Conservation (phyloP, 2,113 vertebrate genomes). For the Tretioscincus oriximinensis region DNA sequence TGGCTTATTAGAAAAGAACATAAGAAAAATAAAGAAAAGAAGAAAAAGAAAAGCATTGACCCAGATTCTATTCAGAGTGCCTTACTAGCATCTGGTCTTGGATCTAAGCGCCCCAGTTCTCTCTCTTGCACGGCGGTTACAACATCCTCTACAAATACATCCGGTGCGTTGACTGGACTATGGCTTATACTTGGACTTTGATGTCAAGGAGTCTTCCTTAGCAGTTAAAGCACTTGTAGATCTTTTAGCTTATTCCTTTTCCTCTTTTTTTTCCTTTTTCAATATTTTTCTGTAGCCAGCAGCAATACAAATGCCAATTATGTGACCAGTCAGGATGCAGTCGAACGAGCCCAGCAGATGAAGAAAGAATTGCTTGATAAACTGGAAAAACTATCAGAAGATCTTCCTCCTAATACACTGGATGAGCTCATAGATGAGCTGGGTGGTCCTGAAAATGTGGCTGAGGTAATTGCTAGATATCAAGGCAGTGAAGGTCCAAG, state of each 20-base stretch:
- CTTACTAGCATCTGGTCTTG: slow-evolving; percentile 97
- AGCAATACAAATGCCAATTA: slow-evolving; percentile 82
- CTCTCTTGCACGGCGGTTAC: slow-evolving; percentile 80
- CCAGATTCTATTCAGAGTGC: slow-evolving; percentile 99
- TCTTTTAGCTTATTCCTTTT: slow-evolving; percentile 4
- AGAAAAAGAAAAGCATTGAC: slow-evolving; percentile 91
- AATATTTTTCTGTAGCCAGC: slow-evolving; percentile 72
- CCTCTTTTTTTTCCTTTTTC: not conserved
- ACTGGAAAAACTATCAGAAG: slow-evolving; percentile 88
- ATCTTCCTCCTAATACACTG: slow-evolving; percentile 93
- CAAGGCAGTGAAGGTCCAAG: no score
- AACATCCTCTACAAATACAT: slow-evolving; percentile 69
- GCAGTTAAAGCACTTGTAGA: not conserved
- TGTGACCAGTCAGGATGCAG: slow-evolving; percentile 93
- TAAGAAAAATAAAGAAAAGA: slow-evolving; percentile 93
- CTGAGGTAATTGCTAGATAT: slow-evolving; percentile 79
- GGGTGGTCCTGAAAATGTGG: slow-evolving; percentile 95
- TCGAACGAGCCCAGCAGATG: slow-evolving; percentile 95
- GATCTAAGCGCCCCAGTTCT: slow-evolving; percentile 89
- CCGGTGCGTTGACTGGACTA: slow-evolving; percentile 59
- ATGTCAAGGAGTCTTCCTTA: not conserved
- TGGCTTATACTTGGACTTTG: not conserved
- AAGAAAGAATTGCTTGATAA: slow-evolving; percentile 90
- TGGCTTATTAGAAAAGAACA: slow-evolving; percentile 97
- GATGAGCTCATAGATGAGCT: slow-evolving; percentile 97